Base-by-base conservation (phyloP, 30 jellyfish, hydroid and myxozoan species). In the Euphysa ruthae region DNA sequence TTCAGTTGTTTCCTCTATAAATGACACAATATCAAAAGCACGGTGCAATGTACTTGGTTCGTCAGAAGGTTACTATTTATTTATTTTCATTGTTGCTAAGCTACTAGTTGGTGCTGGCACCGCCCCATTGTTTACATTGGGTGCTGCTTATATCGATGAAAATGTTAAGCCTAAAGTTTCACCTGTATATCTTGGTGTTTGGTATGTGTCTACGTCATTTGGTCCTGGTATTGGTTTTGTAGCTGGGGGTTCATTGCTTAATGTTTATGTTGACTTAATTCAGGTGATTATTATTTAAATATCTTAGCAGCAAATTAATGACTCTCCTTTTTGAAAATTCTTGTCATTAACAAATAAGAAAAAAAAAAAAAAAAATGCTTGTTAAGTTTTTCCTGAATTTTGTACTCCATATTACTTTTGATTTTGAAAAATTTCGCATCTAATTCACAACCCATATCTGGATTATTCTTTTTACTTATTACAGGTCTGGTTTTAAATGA, bases 171-270 rank as follows among this genome's bases (percentile, higher is more conserved):
- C 97, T 18, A 87, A 87, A 52, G 94, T 87, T 14, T 92, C 94
- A 4, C 97, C 97, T 13, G 73, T 87, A 13, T 87, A 87, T 51
- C 64, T 87, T 50, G 97, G 97, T 18, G 74, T 87, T 32, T 87
- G 97, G 97, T 87, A 78, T 76, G 97, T 77, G 32, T 79, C 93
- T 21, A 78, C 93, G n/a, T 87, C 91, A 60, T 87, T 87, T 73
- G 97, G 97, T 43, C 97, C 97, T 6, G 97, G 97, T 29, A 63
- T 87, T 27, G 97, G 97, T 28, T 87, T 87, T 60, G 94, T 87
- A 23, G 97, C 97, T 16, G 97, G 97, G 26, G 97, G 97, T 21
- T 79, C 97, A 2, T 65, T 87, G 70, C 75, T 87, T 34, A 74
- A 69, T 14, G 94, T 87, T 60, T 87, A 87, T 46, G 97, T 87